A percentile compares a stretch with the other conserved stretches of the same genome.
Conservation (phyloP, 2,888 invertebrate species). For the Ypsolopha scabrella region DNA sequence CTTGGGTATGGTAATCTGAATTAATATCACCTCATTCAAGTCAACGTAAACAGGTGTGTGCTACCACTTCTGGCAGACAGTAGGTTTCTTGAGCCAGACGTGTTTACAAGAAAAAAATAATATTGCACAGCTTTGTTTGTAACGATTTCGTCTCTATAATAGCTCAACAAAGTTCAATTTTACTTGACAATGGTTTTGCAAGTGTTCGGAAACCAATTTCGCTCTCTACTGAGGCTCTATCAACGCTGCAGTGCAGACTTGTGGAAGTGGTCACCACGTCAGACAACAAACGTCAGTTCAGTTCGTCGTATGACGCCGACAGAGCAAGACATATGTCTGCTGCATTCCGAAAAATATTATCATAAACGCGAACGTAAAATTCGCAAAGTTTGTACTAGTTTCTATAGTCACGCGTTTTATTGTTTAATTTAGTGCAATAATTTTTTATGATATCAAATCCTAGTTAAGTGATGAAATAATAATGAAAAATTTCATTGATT, state of each 20-base stretch:
- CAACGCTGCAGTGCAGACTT: background rate
- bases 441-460: too few species aligned
- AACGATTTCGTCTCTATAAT: too few species aligned
- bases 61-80: conserved; percentile 37
- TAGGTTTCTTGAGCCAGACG: conserved; percentile 52
- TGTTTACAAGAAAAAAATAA: conserved; percentile 37
- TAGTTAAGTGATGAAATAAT: too few species aligned
- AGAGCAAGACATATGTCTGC: conserved; percentile 28
- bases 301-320: conserved; percentile 54
- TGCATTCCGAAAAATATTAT: conserved; percentile 3
- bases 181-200: background rate
- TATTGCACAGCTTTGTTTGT: background rate
- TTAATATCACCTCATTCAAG: background rate
- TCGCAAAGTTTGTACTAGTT: conserved; percentile 19
- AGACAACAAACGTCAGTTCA: conserved; percentile 51
- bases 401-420: too few species aligned
- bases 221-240: conserved; percentile 37
- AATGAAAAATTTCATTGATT: too few species aligned
- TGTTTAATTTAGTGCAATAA: too few species aligned
- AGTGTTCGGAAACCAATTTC: conserved; percentile 52
- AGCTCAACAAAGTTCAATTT: conserved; percentile 24
- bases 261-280: background rate
- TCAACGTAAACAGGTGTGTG: conserved; percentile 16
- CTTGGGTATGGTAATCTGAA: too few species aligned
- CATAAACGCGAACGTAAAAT: conserved; percentile 27